phyloP scores from a whole-genome alignment of 1,140 invertebrate species.

The Drosophila busckii region DNA sequence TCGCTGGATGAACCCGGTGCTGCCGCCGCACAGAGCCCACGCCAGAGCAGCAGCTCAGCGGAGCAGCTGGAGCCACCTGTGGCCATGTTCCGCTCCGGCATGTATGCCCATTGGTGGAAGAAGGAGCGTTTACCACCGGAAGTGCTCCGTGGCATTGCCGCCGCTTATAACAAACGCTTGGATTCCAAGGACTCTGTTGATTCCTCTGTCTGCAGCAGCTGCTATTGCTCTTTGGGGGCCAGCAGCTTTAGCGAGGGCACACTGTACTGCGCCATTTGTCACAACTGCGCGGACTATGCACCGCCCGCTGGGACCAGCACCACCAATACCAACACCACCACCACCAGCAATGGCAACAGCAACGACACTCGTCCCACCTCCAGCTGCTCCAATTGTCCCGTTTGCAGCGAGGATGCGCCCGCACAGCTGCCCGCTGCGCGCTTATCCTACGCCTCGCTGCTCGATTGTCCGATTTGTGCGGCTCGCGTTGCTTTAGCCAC shows the following conservation, averaged over 20 bases:
- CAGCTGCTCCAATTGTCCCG: conserved; percentile 51
- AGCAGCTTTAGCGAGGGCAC: conserved; percentile 68
- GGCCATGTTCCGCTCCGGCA: conserved; percentile 87
- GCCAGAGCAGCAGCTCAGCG: conserved; percentile 45
- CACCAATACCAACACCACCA: conserved; percentile 62
- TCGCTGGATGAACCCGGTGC: conserved; percentile 45
- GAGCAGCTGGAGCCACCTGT: conserved; percentile 45
- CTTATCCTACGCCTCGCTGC: conserved; percentile 42
- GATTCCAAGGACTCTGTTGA: conserved; percentile 40
- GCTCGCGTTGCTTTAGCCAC: conserved; percentile 38
- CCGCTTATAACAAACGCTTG: conserved; percentile 66
- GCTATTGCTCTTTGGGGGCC: conserved; percentile 43
- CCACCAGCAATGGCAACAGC: conserved; percentile 56
- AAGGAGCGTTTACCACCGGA: conserved; percentile 88
- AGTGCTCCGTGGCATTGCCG: conserved; percentile 81
- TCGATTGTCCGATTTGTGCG: conserved; percentile 67
- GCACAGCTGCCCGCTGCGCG: background rate
- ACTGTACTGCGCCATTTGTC: conserved; percentile 63
- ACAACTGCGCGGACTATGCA: conserved; percentile 52
- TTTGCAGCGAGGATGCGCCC: conserved; percentile 45
- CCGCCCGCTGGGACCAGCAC: conserved; percentile 37
- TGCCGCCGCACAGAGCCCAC: background rate
- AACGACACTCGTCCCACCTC: conserved; percentile 52
- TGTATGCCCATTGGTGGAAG: conserved; percentile 95
- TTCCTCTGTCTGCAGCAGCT: conserved; percentile 41